Evolutionary conservation across 2,797 vertebrate genomes (phyloP).

Genomic region (Catostomus latipinnis): DNA sequence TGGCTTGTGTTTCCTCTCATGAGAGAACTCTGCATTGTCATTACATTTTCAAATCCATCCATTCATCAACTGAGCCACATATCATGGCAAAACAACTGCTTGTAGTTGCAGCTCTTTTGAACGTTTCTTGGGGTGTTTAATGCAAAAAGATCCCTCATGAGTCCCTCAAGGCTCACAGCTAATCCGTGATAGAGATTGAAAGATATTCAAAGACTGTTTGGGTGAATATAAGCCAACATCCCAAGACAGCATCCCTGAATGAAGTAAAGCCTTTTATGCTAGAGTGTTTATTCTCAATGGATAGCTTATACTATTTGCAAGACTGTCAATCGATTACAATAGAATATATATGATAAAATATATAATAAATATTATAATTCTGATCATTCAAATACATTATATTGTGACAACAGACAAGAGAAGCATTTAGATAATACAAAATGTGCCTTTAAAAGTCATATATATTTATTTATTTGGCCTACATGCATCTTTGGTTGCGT

Average conservation of each 20-base stretch:
- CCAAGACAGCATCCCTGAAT: neutral
- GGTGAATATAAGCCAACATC: constrained; percentile 14
- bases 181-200: constrained; percentile 9
- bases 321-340: no score
- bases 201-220: constrained; percentile 13
- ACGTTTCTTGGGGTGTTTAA: neutral
- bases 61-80: neutral
- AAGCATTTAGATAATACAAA: no score
- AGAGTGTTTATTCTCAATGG: constrained; percentile 1
- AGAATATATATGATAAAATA: no score
- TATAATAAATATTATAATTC: no score
- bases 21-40: constrained; percentile 1
- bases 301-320: constrained; percentile 29
- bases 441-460: no score
- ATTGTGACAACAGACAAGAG: no score
- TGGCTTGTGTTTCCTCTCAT: neutral
- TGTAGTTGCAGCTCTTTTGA: neutral
- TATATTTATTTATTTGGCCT: no score
- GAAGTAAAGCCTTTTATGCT: constrained; percentile 2
- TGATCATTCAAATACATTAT: no score
- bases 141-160: neutral
- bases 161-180: neutral
- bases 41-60: neutral
- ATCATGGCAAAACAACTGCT: neutral
- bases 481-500: no score